Conservation (phyloP, 2,113 vertebrate genomes). For the Petroica traversi region DNA sequence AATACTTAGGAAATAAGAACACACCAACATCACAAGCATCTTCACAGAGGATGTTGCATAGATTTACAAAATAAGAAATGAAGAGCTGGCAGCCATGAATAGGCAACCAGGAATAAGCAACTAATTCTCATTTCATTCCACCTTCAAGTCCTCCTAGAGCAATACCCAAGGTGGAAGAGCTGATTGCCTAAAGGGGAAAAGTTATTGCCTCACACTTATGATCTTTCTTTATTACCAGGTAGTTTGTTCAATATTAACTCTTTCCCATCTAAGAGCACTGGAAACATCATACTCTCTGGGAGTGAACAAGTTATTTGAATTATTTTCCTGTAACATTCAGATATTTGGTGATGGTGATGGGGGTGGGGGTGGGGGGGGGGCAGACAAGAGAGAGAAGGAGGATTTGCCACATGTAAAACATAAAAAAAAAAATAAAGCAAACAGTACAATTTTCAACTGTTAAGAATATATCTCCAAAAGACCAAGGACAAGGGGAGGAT, state of each 20-base stretch:
- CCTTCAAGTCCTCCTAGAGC: not conserved
- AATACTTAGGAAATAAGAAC: not conserved
- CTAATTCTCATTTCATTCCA: not conserved
- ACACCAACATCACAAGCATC: not conserved
- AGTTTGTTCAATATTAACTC: not conserved
- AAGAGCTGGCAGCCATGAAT: not conserved
- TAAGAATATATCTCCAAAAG: not conserved
- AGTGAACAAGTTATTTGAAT: not conserved
- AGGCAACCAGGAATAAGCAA: not conserved
- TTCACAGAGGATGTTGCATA: not conserved
- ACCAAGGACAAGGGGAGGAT: not conserved
- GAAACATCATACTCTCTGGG: not conserved
- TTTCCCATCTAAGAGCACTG: not conserved
- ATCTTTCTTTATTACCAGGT: not conserved
- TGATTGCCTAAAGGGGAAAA: not conserved
- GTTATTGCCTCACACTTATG: not conserved
- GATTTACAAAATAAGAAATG: not conserved
- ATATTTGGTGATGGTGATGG: not conserved
- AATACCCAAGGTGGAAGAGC: not conserved
- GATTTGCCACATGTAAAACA: not conserved
- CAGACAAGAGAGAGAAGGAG: not conserved
- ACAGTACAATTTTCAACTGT: not conserved
- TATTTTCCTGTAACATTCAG: not conserved
- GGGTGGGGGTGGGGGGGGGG: fast-evolving
- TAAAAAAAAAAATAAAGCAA: not conserved